Percentiles rank a stretch among this genome's conserved stretches.
phyloP scores from a whole-genome alignment of 2,888 invertebrate genomes.

The Pandemis cinnamomeana region DNA sequence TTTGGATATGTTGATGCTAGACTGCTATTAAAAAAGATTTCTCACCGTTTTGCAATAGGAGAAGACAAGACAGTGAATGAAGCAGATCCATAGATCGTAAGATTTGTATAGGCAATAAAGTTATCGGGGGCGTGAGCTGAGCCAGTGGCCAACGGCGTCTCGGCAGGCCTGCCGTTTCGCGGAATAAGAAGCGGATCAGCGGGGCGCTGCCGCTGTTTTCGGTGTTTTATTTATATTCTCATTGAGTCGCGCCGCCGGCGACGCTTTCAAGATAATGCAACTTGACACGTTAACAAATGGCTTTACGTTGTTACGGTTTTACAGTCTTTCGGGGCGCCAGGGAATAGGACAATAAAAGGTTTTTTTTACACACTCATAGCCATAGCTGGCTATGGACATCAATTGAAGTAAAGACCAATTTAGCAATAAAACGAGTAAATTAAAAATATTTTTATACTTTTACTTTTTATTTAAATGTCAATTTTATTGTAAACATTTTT shows the following conservation, averaged over 20 bases:
- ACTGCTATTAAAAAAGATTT: not conserved
- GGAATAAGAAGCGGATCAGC: conserved; percentile 18
- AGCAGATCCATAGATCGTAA: not conserved
- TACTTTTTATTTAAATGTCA: no score
- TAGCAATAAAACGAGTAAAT: no score
- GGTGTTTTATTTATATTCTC: conserved; percentile 66
- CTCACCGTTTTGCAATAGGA: not conserved
- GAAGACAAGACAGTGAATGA: not conserved
- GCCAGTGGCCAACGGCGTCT: not conserved
- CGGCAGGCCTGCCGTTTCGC: conserved; percentile 24
- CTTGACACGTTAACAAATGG: conserved; percentile 44
- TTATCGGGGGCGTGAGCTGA: conserved; percentile 44
- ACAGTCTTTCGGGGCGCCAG: conserved; percentile 35
- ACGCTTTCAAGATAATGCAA: conserved; percentile 41
- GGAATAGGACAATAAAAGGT: conserved; percentile 44
- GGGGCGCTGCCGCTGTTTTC: conserved; percentile 10
- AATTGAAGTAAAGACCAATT: no score
- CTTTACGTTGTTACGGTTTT: conserved; percentile 2
- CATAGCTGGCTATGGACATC: no score
- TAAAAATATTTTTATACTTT: no score
- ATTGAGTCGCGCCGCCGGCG: conserved; percentile 55
- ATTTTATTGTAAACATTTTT: no score
- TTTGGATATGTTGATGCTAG: no score
- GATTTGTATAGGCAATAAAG: conserved; percentile 10
- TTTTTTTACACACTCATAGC: not conserved